Conservation (phyloP, 2,113 vertebrate genomes). For the Rhodinocichla rosea region DNA sequence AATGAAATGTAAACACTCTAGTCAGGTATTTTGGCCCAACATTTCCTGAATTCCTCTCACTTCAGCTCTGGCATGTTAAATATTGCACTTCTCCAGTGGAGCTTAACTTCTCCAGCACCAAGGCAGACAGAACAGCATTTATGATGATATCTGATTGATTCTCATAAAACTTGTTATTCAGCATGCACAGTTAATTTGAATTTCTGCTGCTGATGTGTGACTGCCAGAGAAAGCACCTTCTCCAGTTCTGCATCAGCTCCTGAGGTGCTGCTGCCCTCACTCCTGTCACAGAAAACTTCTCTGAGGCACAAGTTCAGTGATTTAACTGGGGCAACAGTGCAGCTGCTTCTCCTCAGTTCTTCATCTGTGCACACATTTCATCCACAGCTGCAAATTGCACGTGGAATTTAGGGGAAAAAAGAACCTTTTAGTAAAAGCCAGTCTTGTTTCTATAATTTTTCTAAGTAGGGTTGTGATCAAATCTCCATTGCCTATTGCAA, state of each 20-base stretch:
- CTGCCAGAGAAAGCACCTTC: background rate
- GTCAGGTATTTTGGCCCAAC: background rate
- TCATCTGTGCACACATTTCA: background rate
- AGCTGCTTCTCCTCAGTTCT: slow-evolving; percentile 20
- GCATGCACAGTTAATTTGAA: background rate
- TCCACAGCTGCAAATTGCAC: background rate
- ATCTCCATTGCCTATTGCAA: background rate
- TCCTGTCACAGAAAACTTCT: background rate
- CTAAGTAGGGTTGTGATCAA: background rate
- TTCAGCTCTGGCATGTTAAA: background rate
- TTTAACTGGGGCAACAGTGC: background rate
- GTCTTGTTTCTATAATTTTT: background rate
- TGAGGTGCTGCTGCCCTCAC: background rate
- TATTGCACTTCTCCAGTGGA: background rate
- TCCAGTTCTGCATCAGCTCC: background rate
- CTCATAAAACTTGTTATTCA: background rate
- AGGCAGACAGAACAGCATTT: background rate
- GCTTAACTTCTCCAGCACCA: background rate
- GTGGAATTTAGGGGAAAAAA: background rate
- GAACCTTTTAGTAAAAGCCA: background rate
- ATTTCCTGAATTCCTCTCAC: background rate
- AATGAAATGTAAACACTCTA: background rate
- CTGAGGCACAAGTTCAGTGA: background rate
- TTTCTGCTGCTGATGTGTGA: background rate
- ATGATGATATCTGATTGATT: background rate